Conservation (phyloP, 2,113 vertebrate species). For the Amphiprion ocellaris region DNA sequence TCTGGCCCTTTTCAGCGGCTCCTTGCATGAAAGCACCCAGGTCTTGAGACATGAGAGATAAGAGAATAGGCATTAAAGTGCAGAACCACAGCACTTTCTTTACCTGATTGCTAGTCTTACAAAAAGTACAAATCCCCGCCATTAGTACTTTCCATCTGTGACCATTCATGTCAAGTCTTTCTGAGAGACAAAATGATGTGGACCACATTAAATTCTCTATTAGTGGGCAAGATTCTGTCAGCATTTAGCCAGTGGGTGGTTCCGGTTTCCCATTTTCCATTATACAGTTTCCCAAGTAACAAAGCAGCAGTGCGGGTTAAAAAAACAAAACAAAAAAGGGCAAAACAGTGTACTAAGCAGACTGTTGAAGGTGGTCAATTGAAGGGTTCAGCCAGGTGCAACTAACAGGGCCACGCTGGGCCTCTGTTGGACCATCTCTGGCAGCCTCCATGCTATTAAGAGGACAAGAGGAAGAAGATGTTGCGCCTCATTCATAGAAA, state of each 20-base stretch:
- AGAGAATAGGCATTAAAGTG: slow-evolving; percentile 35
- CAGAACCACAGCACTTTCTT: slow-evolving; percentile 14
- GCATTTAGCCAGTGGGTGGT: slow-evolving; percentile 38
- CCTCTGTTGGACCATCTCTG: slow-evolving; percentile 70
- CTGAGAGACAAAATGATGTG: slow-evolving; percentile 26
- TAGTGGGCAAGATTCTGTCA: slow-evolving; percentile 38
- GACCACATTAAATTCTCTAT: slow-evolving; percentile 22
- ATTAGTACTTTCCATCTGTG: slow-evolving; percentile 21
- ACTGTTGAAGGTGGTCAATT: slow-evolving; percentile 60
- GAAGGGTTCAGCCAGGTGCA: slow-evolving; percentile 77
- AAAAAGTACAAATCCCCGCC: slow-evolving; percentile 46
- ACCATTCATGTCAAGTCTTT: slow-evolving; percentile 34
- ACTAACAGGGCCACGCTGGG: slow-evolving; percentile 70
- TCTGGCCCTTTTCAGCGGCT: not conserved
- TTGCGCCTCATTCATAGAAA: slow-evolving; percentile 13
- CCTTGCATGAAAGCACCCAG: slow-evolving; percentile 1
- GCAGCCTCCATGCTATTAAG: slow-evolving; percentile 71
- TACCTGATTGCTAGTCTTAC: slow-evolving; percentile 47
- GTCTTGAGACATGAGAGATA: slow-evolving; percentile 43
- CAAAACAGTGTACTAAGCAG: slow-evolving; percentile 53
- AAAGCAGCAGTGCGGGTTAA: slow-evolving; percentile 14
- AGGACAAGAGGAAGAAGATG: slow-evolving; percentile 39
- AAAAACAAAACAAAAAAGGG: not conserved
- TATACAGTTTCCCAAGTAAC: slow-evolving; percentile 46
- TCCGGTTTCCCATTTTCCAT: slow-evolving; percentile 41